Evolutionary conservation across 1,140 invertebrate species (phyloP).

Genomic region (Ladona fulva): DNA sequence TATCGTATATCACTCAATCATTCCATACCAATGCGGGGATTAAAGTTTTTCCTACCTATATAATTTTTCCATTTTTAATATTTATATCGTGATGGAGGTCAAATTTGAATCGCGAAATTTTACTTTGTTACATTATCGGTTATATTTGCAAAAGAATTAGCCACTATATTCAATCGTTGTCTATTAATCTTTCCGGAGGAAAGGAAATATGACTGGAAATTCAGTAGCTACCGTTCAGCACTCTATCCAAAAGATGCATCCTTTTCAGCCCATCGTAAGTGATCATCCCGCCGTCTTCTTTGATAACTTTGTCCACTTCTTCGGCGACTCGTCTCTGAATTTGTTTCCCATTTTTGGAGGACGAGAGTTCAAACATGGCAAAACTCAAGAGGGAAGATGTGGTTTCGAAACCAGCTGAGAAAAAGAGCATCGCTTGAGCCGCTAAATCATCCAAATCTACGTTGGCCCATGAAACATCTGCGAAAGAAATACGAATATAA

Average conservation of each 20-base stretch:
- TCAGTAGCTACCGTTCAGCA: conserved; percentile 25
- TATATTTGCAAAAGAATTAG: too few species aligned
- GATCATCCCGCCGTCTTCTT: conserved; percentile 27
- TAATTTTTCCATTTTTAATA: too few species aligned
- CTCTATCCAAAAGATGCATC: conserved; percentile 37
- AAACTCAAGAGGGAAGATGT: conserved; percentile 35
- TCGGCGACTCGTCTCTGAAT: conserved; percentile 35
- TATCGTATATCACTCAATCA: too few species aligned
- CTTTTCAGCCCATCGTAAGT: conserved; percentile 35
- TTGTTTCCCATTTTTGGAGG: conserved; percentile 29
- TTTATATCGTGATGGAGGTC: too few species aligned
- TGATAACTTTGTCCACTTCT: conserved; percentile 33
- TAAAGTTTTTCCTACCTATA: too few species aligned
- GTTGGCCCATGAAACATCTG: not conserved
- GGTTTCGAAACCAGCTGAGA: conserved; percentile 43
- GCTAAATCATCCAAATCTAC: conserved; percentile 11
- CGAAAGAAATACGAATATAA: too few species aligned
- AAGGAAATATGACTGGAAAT: too few species aligned
- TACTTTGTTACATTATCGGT: too few species aligned
- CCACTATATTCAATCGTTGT: too few species aligned
- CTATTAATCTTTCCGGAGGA: too few species aligned
- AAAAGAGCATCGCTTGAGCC: conserved; percentile 38
- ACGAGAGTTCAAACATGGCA: conserved; percentile 32
- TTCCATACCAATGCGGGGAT: too few species aligned
- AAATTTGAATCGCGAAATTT: too few species aligned